Evolutionary conservation across 2,888 invertebrate genomes (phyloP).

Genomic region (Hedya salicella): DNA sequence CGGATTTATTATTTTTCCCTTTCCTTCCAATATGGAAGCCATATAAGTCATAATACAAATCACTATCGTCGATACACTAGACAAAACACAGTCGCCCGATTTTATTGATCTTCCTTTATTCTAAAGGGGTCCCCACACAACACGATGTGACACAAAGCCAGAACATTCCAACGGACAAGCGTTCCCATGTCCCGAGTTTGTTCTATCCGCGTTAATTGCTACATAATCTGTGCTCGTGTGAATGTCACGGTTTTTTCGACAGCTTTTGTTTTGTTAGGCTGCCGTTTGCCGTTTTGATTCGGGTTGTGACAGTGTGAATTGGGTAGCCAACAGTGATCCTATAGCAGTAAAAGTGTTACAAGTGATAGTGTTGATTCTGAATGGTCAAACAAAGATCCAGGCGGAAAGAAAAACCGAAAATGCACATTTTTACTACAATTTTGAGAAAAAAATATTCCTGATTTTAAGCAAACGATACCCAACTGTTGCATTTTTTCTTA

Average conservation of each 20-base stretch:
- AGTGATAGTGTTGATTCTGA: background rate
- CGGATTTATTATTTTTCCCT: too few species aligned
- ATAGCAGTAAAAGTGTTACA: background rate
- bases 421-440: too few species aligned
- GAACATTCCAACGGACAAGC: conserved; percentile 30
- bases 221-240: conserved; percentile 72
- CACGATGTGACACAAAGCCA: conserved; percentile 31
- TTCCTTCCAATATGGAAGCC: too few species aligned
- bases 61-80: background rate
- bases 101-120: conserved; percentile 16
- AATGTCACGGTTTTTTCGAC: conserved; percentile 51
- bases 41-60: too few species aligned
- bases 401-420: background rate
- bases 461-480: too few species aligned
- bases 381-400: background rate
- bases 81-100: conserved; percentile 17
- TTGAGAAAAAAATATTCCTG: too few species aligned
- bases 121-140: conserved; percentile 20
- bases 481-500: too few species aligned
- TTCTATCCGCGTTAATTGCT: conserved; percentile 73
- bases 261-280: conserved; percentile 52
- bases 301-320: conserved; percentile 45
- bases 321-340: background rate
- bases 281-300: conserved; percentile 49
- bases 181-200: conserved; percentile 69